A percentile compares a stretch with the other conserved stretches of the same genome.
phyloP scores from a whole-genome alignment of 1,140 invertebrate genomes.

The Drosophila orena region DNA sequence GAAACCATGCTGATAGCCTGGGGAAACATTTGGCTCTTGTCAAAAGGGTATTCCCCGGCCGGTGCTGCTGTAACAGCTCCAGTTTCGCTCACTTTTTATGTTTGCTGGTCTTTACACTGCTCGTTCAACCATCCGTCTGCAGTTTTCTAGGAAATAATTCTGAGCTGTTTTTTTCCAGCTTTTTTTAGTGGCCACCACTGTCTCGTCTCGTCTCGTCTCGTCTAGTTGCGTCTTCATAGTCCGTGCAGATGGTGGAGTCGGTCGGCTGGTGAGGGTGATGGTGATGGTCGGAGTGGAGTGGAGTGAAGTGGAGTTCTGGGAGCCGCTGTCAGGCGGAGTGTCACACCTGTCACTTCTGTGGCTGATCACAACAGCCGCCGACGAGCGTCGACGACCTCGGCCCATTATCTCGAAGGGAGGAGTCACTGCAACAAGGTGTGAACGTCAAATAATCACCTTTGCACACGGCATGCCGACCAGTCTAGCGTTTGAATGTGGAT shows the following conservation, averaged over 20 bases:
- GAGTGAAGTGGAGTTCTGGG: slow-evolving; percentile 8
- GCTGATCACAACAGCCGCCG: slow-evolving; percentile 80
- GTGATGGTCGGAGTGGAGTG: slow-evolving; percentile 7
- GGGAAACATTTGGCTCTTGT: too few relatives aligned
- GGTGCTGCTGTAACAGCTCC: background rate
- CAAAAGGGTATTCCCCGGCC: slow-evolving; percentile 30
- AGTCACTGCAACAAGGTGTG: slow-evolving; percentile 69
- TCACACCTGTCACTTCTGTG: slow-evolving; percentile 81
- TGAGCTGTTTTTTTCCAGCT: slow-evolving; percentile 46
- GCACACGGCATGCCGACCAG: slow-evolving; percentile 58
- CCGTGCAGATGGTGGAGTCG: slow-evolving; percentile 25
- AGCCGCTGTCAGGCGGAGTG: slow-evolving; percentile 60
- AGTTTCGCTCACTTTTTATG: slow-evolving; percentile 18
- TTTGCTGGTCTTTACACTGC: slow-evolving; percentile 43
- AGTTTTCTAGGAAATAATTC: slow-evolving; percentile 77
- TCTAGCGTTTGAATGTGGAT: background rate
- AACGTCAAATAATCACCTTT: slow-evolving; percentile 80
- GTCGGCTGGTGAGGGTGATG: slow-evolving; percentile 3
- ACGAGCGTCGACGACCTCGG: slow-evolving; percentile 52
- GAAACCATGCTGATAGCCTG: too few relatives aligned
- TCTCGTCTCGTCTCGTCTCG: slow-evolving; percentile 64
- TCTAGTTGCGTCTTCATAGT: slow-evolving; percentile 76
- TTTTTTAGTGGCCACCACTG: slow-evolving; percentile 44
- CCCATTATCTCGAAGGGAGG: slow-evolving; percentile 19
- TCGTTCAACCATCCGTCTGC: slow-evolving; percentile 53